Conservation (phyloP, 2,113 vertebrate genomes). For the Tyrannus savana region DNA sequence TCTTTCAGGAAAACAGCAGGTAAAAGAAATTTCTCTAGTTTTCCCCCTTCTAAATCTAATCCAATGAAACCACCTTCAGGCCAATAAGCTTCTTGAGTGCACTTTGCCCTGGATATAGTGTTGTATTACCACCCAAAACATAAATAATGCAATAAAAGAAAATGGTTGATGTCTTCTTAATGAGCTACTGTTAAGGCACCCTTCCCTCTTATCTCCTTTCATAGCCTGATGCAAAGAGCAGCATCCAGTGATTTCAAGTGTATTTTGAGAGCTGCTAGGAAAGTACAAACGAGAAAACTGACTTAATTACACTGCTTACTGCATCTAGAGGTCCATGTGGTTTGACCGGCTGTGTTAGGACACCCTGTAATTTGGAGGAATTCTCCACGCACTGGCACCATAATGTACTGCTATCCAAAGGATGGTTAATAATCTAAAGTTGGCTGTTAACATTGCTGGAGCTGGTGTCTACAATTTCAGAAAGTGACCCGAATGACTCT, state of each 20-base stretch:
- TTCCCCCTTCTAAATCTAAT: not conserved
- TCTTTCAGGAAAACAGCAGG: conserved; percentile 13
- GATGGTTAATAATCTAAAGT: conserved; percentile 67
- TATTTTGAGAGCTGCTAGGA: conserved; percentile 35
- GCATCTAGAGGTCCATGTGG: conserved; percentile 42
- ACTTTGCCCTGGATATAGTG: conserved; percentile 42
- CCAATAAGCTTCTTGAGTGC: conserved; percentile 38
- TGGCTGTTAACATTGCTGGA: conserved; percentile 64
- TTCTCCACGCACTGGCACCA: conserved; percentile 5
- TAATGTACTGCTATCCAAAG: conserved; percentile 59
- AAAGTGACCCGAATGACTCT: conserved; percentile 60
- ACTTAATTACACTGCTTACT: conserved; percentile 64
- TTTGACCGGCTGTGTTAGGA: conserved; percentile 60
- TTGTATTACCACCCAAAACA: conserved; percentile 42
- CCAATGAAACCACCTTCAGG: conserved; percentile 38
- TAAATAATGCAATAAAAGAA: conserved; percentile 66
- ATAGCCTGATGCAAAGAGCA: conserved; percentile 37
- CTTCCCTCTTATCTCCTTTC: conserved; percentile 29
- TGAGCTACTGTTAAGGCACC: conserved; percentile 37
- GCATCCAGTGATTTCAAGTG: not conserved
- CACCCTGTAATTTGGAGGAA: conserved; percentile 69
- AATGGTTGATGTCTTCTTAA: conserved; percentile 52
- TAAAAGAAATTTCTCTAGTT: conserved; percentile 19
- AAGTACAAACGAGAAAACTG: conserved; percentile 56
- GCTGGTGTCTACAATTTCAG: conserved; percentile 67